Base-by-base conservation (phyloP, 2,113 vertebrate genomes). In the Tyrannus savana region DNA sequence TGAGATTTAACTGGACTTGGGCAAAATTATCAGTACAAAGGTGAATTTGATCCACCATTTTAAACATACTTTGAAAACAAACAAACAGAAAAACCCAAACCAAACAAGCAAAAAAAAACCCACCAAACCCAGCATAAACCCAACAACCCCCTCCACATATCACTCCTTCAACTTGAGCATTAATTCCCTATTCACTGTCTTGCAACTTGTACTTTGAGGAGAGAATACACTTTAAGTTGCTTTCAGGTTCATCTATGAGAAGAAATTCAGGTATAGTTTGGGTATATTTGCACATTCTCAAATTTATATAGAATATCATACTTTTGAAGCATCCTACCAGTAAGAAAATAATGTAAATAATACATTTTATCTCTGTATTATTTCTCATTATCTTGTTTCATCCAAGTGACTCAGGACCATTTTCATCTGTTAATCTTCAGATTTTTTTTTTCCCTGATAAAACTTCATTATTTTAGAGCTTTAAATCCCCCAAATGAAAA, bases 401-500 rank as follows among this genome's bases (percentile, higher is more conserved):
- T 24, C 62, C 58, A 75, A 19, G 39, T 82, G 63, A 84, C 71
- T 80, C 46, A 35, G 30, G 50, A 89, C 53, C 28, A 76, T 67
- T 88, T 91, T 83, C n/a, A 75, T 66, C 75, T 63, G 53, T 52
- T 74, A 87, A 79, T 25, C 68, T 96, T 90, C 21, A 42, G 55
- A 58, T 56, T 66, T 92, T 12, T 12, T 12, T 67, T 92, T 76
- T 92, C 90, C 74, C 42, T 37, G 18, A 50, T 75, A 47, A 95
- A 96, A 90, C 12, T 39, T 90, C 6, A 76, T 96, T 50, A 90
- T 96, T 95, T 94, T 69, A 52, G 60, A 95, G 83, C 75, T 92
- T 91, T 95, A 94, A 96, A 86, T 35, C 9, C 47, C 42, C 28
- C 9, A 46, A 90, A 96, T 74, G 58, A 97, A 97, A 97, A 95